A percentile compares a stretch with the other conserved stretches of the same genome.
phyloP scores from a whole-genome alignment of 1,140 invertebrate genomes.

The Drosophila punjabiensis region DNA sequence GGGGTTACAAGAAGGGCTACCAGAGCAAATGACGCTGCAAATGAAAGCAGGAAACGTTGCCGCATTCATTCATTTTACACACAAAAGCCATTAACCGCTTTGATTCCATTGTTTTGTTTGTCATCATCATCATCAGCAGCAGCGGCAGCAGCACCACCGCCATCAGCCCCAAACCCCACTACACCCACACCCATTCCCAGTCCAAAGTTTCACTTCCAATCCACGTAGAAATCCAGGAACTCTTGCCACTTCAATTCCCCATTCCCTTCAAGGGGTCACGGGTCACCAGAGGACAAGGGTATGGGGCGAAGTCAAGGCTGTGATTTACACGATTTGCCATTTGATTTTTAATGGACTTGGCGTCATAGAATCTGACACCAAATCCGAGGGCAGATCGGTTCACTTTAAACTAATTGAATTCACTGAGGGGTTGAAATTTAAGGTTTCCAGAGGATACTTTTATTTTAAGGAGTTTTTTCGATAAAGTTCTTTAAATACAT shows the following conservation, averaged over 20 bases:
- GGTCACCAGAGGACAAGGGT: slow-evolving; percentile 34
- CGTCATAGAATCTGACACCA: slow-evolving; percentile 25
- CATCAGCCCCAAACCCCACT: slow-evolving; percentile 27
- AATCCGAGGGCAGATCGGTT: slow-evolving; percentile 1
- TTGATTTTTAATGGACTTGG: slow-evolving; percentile 44
- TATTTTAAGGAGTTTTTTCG: not conserved
- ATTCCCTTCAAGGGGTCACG: slow-evolving; percentile 18
- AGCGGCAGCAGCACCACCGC: slow-evolving; percentile 28
- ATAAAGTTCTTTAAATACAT: not conserved
- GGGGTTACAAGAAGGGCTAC: slow-evolving; percentile 11
- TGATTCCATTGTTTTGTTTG: slow-evolving; percentile 83
- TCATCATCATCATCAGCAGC: slow-evolving; percentile 69
- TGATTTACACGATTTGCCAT: slow-evolving; percentile 58
- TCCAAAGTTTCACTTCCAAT: slow-evolving; percentile 3
- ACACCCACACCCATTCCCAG: slow-evolving; percentile 7
- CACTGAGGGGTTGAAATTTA: not conserved
- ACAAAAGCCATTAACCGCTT: slow-evolving; percentile 83
- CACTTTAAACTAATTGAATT: slow-evolving; percentile 13
- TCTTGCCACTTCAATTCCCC: slow-evolving; percentile 16
- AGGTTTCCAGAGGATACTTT: not conserved
- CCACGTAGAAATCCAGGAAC: slow-evolving; percentile 4
- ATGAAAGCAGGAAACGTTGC: slow-evolving; percentile 80
- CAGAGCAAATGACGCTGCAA: slow-evolving; percentile 79
- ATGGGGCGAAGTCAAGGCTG: slow-evolving; percentile 54
- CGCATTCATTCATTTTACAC: slow-evolving; percentile 81